phyloP scores from a whole-genome alignment of 2,113 vertebrate species.

The Nothocercus julius region DNA sequence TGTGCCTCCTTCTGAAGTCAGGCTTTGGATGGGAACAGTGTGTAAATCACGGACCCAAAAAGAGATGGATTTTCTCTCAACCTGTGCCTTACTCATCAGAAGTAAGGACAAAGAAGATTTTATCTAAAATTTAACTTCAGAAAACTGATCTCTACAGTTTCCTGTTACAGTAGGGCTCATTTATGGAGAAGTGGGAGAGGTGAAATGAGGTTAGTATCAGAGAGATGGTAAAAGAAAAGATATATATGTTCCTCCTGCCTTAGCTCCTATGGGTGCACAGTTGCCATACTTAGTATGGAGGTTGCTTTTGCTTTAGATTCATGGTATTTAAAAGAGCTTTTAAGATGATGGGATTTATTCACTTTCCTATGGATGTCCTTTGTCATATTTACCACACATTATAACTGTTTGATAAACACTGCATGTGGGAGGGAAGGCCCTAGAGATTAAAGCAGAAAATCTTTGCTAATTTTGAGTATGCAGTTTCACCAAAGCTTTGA shows the following conservation, averaged over 20 bases:
- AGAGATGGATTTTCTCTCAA: background rate
- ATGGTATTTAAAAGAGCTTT: background rate
- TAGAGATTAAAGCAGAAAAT: background rate
- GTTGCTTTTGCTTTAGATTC: background rate
- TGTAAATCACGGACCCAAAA: background rate
- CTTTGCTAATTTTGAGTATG: background rate
- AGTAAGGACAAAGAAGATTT: background rate
- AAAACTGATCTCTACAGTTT: background rate
- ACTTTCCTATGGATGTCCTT: background rate
- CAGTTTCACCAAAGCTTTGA: background rate
- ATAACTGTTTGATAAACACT: background rate
- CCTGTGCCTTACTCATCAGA: background rate
- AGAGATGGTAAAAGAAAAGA: background rate
- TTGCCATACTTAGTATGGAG: background rate
- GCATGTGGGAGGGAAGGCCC: background rate
- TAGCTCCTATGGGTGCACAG: background rate
- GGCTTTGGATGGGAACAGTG: background rate
- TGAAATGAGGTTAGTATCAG: background rate
- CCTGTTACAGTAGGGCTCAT: background rate
- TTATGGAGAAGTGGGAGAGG: background rate
- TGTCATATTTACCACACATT: background rate
- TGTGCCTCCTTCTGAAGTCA: background rate
- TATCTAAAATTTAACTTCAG: background rate
- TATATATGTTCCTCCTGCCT: background rate
- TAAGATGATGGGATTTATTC: background rate